Percentiles rank a stretch among this genome's conserved stretches.
Conservation (phyloP, 2,888 invertebrate species). For the Acholoe squamosa region DNA sequence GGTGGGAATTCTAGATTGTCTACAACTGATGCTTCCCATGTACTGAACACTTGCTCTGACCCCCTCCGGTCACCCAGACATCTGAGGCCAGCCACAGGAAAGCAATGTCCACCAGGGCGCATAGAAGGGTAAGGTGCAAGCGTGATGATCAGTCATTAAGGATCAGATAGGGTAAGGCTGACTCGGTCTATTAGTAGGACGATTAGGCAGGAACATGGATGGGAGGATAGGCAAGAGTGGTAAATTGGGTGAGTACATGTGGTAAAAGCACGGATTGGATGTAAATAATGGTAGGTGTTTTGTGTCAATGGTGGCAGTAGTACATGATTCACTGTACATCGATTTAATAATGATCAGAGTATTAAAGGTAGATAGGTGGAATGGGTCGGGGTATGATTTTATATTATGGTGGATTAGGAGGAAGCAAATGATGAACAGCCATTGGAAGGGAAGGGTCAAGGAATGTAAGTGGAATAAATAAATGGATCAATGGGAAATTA, state of each 20-base stretch:
- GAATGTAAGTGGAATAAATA: too few relatives aligned
- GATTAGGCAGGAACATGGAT: background rate
- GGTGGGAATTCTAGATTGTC: too few relatives aligned
- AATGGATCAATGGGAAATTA: background rate
- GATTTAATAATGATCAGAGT: background rate
- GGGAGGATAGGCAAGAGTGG: background rate
- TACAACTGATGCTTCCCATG: background rate
- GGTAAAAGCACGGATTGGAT: background rate
- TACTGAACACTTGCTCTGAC: background rate
- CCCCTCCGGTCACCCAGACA: background rate
- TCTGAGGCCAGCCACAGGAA: slow-evolving; percentile 1
- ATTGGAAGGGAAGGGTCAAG: too few relatives aligned
- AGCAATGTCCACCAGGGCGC: background rate
- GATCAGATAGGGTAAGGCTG: background rate
- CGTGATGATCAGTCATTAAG: background rate
- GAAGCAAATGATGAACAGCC: too few relatives aligned
- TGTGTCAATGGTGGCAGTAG: background rate
- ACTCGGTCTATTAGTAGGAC: background rate
- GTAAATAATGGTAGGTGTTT: background rate
- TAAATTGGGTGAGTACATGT: background rate
- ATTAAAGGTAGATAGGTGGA: too few relatives aligned
- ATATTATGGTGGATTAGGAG: too few relatives aligned
- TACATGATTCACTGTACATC: background rate
- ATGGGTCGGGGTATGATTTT: too few relatives aligned
- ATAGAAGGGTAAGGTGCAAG: too few relatives aligned